Conservation (phyloP, 2,797 vertebrate genomes). For the Cyprinodon diabolis region DNA sequence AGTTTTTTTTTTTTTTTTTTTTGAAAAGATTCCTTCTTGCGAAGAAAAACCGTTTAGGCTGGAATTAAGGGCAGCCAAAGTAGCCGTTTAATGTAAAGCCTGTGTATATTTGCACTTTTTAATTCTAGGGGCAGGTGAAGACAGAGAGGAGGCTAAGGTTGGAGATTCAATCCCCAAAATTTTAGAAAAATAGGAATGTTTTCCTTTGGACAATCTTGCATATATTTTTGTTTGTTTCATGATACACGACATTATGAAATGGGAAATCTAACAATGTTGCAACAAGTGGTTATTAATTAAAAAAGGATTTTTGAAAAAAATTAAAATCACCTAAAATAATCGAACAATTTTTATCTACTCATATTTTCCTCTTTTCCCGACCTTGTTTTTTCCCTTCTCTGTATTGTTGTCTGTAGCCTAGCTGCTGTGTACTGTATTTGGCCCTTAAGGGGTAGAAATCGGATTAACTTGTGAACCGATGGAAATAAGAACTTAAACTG, state of each 20-base stretch:
- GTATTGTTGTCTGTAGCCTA: slow-evolving; percentile 43
- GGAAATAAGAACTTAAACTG: slow-evolving; percentile 95
- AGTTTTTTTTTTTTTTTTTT: slow-evolving; percentile 75
- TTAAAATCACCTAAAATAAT: not conserved
- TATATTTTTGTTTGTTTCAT: not conserved
- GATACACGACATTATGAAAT: not conserved
- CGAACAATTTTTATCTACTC: not conserved
- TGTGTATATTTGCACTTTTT: slow-evolving; percentile 87
- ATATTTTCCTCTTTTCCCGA: slow-evolving; percentile 8
- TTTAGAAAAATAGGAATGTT: slow-evolving; percentile 23
- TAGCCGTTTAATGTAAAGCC: slow-evolving; percentile 93
- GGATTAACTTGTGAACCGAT: slow-evolving; percentile 97
- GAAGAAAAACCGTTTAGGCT: slow-evolving; percentile 98
- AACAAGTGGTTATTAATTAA: slow-evolving; percentile 52
- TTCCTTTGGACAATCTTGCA: not conserved
- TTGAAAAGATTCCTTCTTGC: slow-evolving; percentile 98
- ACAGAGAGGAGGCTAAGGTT: slow-evolving; percentile 54
- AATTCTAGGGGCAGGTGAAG: slow-evolving; percentile 44
- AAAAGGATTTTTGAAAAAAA: not conserved
- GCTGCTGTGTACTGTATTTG: slow-evolving; percentile 44
- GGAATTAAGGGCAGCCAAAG: slow-evolving; percentile 96
- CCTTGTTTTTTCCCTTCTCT: slow-evolving; percentile 31
- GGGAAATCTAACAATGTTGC: slow-evolving; percentile 15
- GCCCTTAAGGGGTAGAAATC: slow-evolving; percentile 79
- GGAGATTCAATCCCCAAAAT: slow-evolving; percentile 53